Base-by-base conservation (phyloP, 1,140 invertebrate genomes). In the Xylocopa sonorina region DNA sequence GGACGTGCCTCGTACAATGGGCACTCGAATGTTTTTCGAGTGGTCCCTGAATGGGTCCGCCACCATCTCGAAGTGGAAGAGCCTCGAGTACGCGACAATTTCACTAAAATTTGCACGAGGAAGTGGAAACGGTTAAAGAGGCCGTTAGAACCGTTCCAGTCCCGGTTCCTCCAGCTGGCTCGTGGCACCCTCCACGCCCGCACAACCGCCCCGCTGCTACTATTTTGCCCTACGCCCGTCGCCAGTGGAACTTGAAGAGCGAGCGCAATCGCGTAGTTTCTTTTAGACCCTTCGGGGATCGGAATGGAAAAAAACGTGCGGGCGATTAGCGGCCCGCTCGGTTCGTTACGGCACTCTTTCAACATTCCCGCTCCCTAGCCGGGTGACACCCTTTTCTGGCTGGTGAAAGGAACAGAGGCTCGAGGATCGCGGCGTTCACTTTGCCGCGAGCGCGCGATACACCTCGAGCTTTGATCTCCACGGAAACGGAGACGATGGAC, bases 81-180 rank as follows among this genome's bases (percentile, higher is more conserved):
- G 60, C 46, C 51, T 66, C 18, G 46, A 80, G 63, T 74, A 71
- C 46, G 51, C 71, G 78, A 80, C 78, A 64, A 80, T 64, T 75
- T 64, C 50, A 32, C 72, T 80, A 80, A 80, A 80, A 80, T 80
- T 75, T 80, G 78, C 71, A 80, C 71, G 43, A 24, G 60, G 24
- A 66, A 74, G 69, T 48, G 51, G 62, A 80, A 58, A 80, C 43
- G 50, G 60, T 75, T 64, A 75, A 71, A 71, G 66, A 38, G 60
- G 41, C 53, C 60, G 53, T 58, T 64, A 75, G 43, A 75, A 43
- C 46, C n/a, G 48, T 34, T 50, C 21, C 58, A 63, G 51, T 29
- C 53, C 41, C 16, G 46, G 34, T 41, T 29, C 41, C 16, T 10
- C 9, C 43, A 9, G 29, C 6, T 16, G 32, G 2, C 58, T 21